A percentile compares a stretch with the other conserved stretches of the same genome.
Evolutionary conservation across 2,113 vertebrate species (phyloP).

Genomic region (Corythornis vintsioides): DNA sequence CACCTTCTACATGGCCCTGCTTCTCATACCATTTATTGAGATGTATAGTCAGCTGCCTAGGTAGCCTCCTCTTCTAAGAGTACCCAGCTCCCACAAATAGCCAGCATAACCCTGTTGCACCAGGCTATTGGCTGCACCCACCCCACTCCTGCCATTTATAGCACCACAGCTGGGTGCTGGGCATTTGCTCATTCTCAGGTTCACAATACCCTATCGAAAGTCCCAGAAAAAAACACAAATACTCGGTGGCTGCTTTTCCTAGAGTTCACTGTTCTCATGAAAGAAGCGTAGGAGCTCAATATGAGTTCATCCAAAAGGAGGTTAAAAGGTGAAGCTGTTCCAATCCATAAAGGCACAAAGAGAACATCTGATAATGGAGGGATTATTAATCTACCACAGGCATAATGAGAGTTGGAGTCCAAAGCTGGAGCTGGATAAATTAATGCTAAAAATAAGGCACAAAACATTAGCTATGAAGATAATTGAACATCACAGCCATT

Average conservation of each 20-base stretch:
- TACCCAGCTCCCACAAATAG: accelerated
- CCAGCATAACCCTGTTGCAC: neutral
- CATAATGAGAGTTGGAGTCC: neutral
- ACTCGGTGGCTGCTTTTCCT: neutral
- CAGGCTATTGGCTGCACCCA: neutral
- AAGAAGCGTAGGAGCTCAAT: neutral
- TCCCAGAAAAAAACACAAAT: neutral
- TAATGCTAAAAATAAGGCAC: neutral
- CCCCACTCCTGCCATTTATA: neutral
- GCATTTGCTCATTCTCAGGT: neutral
- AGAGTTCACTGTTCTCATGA: neutral
- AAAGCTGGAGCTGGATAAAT: neutral
- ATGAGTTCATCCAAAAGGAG: neutral
- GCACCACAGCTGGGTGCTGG: neutral
- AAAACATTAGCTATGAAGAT: neutral
- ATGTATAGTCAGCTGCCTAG: neutral
- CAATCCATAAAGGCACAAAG: neutral
- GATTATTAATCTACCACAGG: slow-evolving; percentile 1
- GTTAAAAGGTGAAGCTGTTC: slow-evolving; percentile 37
- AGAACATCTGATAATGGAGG: slow-evolving; percentile 25
- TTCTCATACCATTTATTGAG: neutral
- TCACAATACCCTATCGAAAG: neutral
- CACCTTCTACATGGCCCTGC: neutral
- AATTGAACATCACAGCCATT: neutral
- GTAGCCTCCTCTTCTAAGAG: neutral